Conservation (phyloP, 1,140 invertebrate species). For the Centruroides vittatus region DNA sequence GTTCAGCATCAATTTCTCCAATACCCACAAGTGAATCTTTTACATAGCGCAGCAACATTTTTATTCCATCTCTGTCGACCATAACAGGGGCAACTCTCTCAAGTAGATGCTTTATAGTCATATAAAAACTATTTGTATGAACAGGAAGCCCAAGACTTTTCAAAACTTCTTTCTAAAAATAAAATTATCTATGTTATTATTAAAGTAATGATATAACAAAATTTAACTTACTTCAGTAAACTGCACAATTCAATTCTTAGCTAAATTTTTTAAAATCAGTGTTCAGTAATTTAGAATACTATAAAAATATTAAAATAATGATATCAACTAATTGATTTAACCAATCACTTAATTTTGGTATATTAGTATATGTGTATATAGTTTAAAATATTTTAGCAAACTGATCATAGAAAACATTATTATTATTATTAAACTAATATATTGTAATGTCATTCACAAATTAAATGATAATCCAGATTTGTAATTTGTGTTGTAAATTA, state of each 20-base stretch:
- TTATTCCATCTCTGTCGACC: conserved; percentile 54
- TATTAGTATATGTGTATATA: too few species aligned
- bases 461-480: too few species aligned
- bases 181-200: background rate
- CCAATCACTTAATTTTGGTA: too few species aligned
- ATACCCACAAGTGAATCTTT: conserved; percentile 24
- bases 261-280: background rate
- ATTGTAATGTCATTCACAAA: too few species aligned
- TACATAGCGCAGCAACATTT: conserved; percentile 29
- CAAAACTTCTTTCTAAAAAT: conserved; percentile 46
- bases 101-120: conserved; percentile 85
- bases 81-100: conserved; percentile 89
- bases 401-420: too few species aligned
- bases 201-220: background rate
- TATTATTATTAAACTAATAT: too few species aligned
- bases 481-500: too few species aligned
- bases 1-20: conserved; percentile 19
- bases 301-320: too few species aligned
- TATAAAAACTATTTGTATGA: conserved; percentile 92
- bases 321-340: too few species aligned
- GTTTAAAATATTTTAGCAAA: too few species aligned
- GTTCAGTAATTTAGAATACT: background rate
- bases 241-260: background rate
- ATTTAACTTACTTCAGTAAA: background rate
- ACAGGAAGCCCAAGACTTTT: conserved; percentile 88